Evolutionary conservation across 2,797 vertebrate species (phyloP), one percentile per base, ranked within the genome.

Genomic region (Delichon dasypus): DNA sequence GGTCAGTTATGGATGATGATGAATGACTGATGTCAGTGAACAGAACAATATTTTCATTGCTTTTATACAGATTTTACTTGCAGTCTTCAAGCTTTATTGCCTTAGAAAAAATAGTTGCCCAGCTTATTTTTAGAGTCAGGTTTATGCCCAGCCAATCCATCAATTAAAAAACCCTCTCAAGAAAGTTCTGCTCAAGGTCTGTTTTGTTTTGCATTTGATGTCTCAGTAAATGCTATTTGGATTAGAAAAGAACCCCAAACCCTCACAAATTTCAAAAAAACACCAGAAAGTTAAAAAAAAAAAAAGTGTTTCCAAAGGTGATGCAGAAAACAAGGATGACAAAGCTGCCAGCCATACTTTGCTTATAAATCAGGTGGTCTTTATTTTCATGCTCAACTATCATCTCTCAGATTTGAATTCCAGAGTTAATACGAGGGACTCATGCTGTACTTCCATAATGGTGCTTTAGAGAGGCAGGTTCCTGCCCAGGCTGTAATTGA

Each of bases 231-330:
- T 64, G 27, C 2, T 2, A 2, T 40, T 81, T 81, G 50, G 36
- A 58, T 62, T 44, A 32, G 8, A 38, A 51, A 67, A 60, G 11
- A 44, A 19, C 7, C 11, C 22, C 22, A 68, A 38, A 23, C 10
- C 10, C 5, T 26, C 25, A 32, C 22, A 53, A 42, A 45, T 44
- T 7, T 0, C 44, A 32, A 29, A 20, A 4, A 4, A 23, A 0
- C 20, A 55, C 11, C 3, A 54, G 20, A 23, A 21, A 17, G 10
- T 50, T 48, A 58, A 82, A 60, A 7, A 58, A 70, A 20, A 16
- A 5, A 15, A 38, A 38, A 38, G 38, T 38, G 36, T 45, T 88
- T 90, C 13, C 29, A 26, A 74, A 72, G 29, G 18, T 42, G 13
- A 7, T 86, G 27, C 17, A 45, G 66, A 55, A 67, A 87, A 71